A percentile compares a stretch with the other conserved stretches of the same genome.
Conservation (phyloP, 2,888 invertebrate genomes). For the Mythimna vitellina region DNA sequence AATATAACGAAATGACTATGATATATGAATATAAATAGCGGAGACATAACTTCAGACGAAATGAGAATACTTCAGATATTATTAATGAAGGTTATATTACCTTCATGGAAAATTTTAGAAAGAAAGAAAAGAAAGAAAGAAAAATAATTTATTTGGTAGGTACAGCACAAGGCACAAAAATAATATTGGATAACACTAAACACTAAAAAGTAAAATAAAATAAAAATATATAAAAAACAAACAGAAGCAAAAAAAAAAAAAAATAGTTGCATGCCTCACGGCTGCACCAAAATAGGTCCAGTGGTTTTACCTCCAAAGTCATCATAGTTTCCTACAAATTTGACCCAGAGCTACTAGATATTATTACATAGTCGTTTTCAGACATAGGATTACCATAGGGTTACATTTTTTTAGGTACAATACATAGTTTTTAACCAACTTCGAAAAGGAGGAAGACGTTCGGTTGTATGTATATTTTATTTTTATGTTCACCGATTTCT, state of each 20-base stretch:
- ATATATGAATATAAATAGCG: conserved; percentile 23
- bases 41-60: not conserved
- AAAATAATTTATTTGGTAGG: too few species aligned
- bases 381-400: conserved; percentile 15
- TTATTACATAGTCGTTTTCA: not conserved
- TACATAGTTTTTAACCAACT: conserved; percentile 1
- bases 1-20: not conserved
- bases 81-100: not conserved
- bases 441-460: too few species aligned
- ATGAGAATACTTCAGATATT: not conserved
- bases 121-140: too few species aligned
- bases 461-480: too few species aligned
- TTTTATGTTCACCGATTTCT: too few species aligned
- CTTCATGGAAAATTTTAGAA: not conserved
- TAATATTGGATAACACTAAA: too few species aligned
- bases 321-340: conserved; percentile 16
- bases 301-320: not conserved
- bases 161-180: too few species aligned
- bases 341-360: not conserved
- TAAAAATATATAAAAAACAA: too few species aligned
- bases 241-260: too few species aligned
- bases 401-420: not conserved
- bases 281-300: too few species aligned
- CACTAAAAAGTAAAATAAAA: too few species aligned
- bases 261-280: too few species aligned